A percentile compares a stretch with the other conserved stretches of the same genome.
Evolutionary conservation across 2,888 invertebrate genomes (phyloP).

Genomic region (Luffia ferchaultella): DNA sequence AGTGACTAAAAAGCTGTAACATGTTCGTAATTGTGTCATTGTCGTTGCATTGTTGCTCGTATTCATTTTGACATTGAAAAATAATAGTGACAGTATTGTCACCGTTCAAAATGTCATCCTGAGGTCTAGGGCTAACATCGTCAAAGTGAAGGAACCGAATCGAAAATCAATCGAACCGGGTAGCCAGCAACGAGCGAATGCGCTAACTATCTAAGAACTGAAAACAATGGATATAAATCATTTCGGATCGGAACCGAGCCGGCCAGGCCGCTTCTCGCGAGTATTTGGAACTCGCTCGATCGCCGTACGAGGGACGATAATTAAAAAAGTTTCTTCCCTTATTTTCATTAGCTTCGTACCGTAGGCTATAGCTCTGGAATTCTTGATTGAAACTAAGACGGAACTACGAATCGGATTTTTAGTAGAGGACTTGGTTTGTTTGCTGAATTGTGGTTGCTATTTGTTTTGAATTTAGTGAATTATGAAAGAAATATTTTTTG

Average conservation of each 20-base stretch:
- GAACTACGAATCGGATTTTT: background rate
- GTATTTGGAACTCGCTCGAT: slow-evolving; percentile 3
- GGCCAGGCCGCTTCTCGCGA: slow-evolving; percentile 1
- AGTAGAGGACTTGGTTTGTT: background rate
- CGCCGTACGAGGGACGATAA: slow-evolving; percentile 6
- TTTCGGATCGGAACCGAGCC: background rate
- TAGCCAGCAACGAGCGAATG: background rate
- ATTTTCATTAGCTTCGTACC: slow-evolving; percentile 7
- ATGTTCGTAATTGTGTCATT: too few relatives aligned
- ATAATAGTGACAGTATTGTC: background rate
- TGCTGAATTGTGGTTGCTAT: background rate
- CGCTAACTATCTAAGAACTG: background rate
- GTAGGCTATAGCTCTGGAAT: background rate
- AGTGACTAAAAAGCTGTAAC: too few relatives aligned
- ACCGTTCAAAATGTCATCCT: background rate
- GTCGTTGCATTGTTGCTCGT: background rate
- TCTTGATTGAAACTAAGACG: background rate
- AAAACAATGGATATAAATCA: slow-evolving; percentile 7
- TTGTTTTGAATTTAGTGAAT: background rate
- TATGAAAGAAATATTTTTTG: background rate
- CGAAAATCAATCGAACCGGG: background rate
- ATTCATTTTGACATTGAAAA: background rate
- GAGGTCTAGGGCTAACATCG: background rate
- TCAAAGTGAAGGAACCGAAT: background rate
- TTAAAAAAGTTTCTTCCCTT: slow-evolving; percentile 7